Conservation (phyloP, 2,113 vertebrate genomes). For the Sinocyclocheilus grahami region DNA sequence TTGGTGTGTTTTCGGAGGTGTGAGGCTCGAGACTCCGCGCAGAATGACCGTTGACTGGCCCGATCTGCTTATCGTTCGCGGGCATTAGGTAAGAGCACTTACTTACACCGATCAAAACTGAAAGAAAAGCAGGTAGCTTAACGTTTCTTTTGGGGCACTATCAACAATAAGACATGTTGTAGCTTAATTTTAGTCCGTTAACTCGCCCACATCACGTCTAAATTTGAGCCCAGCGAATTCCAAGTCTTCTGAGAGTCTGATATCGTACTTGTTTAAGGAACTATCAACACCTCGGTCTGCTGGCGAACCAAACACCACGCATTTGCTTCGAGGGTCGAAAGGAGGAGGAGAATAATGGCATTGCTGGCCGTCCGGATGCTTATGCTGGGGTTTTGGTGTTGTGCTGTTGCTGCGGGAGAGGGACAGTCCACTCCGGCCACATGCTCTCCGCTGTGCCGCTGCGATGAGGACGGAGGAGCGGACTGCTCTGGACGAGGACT, state of each 20-base stretch:
- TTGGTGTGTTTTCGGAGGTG: slow-evolving; percentile 63
- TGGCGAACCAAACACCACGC: slow-evolving; percentile 2
- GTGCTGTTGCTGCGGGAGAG: slow-evolving; percentile 72
- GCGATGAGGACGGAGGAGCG: slow-evolving; percentile 89
- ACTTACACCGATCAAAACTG: neutral
- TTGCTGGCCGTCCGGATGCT: slow-evolving; percentile 70
- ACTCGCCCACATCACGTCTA: slow-evolving; percentile 12
- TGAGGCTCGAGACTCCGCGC: slow-evolving; percentile 42
- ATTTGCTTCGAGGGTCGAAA: slow-evolving; percentile 40
- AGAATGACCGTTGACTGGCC: slow-evolving; percentile 48
- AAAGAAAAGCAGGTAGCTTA: no score
- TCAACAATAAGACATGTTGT: slow-evolving; percentile 39
- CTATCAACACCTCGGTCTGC: neutral
- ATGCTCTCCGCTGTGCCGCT: slow-evolving; percentile 87
- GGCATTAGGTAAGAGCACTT: slow-evolving; percentile 40
- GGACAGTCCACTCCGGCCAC: slow-evolving; percentile 79
- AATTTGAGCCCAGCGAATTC: slow-evolving; percentile 18
- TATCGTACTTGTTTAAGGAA: slow-evolving; percentile 19
- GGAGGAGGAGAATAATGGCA: slow-evolving; percentile 65
- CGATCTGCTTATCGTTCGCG: slow-evolving; percentile 26
- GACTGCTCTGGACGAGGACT: slow-evolving; percentile 92
- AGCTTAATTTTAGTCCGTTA: slow-evolving; percentile 26
- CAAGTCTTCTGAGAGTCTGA: slow-evolving; percentile 9
- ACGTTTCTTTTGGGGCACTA: neutral
- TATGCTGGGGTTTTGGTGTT: slow-evolving; percentile 63